These are phyloP conservation scores for Helogale parvula DNA, from an alignment of 2,113 vertebrate species.

Conservation along the genomic window DNA sequence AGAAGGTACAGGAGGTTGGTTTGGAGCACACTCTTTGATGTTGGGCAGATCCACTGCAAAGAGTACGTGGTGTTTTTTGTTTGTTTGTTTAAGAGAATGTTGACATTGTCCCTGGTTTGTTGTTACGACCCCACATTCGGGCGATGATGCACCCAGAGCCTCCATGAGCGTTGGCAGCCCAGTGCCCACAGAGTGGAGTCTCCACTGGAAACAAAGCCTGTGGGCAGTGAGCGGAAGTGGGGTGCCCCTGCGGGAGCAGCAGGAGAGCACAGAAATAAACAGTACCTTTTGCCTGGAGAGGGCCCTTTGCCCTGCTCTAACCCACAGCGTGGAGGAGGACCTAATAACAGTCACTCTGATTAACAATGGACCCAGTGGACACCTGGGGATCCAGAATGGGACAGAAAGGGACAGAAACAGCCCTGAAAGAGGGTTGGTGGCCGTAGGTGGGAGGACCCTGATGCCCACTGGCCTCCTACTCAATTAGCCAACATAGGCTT, in stretches of 20 bases:
- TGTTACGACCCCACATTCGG: neutral
- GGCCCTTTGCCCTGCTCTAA: neutral
- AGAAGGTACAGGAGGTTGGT: neutral
- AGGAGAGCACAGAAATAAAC: neutral
- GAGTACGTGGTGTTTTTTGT: no score
- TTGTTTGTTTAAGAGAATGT: neutral
- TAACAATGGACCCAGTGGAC: neutral
- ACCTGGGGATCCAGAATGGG: neutral
- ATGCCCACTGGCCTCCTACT: neutral
- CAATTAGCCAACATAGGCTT: neutral
- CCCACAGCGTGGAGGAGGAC: neutral
- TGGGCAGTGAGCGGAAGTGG: neutral
- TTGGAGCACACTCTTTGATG: neutral
- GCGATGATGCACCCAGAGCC: neutral
- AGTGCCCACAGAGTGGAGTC: neutral
- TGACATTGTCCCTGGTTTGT: neutral
- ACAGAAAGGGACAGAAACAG: neutral
- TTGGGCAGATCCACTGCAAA: no score
- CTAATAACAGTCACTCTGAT: neutral
- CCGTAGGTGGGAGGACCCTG: fast-evolving
- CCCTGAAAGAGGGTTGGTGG: neutral
- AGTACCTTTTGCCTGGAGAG: neutral
- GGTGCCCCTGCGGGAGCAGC: neutral
- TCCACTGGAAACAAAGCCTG: neutral
- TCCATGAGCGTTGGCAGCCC: neutral